A percentile compares a stretch with the other conserved stretches of the same genome.
These are phyloP conservation scores for Hemibates koningsi DNA, from an alignment of 2,113 vertebrate species.

Conservation along the genomic window DNA sequence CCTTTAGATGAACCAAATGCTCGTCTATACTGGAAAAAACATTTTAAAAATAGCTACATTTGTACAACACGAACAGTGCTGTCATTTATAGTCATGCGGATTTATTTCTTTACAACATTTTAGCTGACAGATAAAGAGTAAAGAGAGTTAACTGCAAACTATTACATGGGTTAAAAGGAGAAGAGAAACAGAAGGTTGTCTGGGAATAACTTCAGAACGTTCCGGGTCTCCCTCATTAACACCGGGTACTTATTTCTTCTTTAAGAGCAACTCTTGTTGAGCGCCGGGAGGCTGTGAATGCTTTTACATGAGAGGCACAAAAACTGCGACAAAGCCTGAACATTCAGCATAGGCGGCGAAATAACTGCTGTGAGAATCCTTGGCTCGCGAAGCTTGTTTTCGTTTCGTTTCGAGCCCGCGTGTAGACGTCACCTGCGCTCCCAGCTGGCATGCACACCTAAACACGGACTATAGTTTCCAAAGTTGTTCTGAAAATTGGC, in stretches of 20 bases:
- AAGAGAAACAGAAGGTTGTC: not conserved
- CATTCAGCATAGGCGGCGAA: not conserved
- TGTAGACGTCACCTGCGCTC: not conserved
- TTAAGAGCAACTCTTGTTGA: not conserved
- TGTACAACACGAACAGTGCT: not conserved
- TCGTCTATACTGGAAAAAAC: not conserved
- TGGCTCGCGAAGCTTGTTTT: not conserved
- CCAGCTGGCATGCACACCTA: constrained; percentile 13
- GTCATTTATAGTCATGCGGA: not conserved
- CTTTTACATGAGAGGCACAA: not conserved
- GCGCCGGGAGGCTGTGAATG: not conserved
- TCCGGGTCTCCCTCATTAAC: not conserved
- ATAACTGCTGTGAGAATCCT: not conserved
- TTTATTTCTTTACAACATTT: not conserved
- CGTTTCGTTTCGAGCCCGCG: not conserved
- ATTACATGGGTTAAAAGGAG: not conserved
- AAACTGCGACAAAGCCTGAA: not conserved
- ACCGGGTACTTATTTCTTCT: not conserved
- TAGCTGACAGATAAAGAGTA: not conserved
- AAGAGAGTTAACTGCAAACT: not conserved
- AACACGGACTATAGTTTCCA: not conserved
- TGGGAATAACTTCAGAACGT: not conserved
- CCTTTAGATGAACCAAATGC: not conserved
- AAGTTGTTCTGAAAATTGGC: not conserved
- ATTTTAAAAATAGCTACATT: not conserved